Evolutionary conservation across 2,113 vertebrate genomes (phyloP), one percentile per base, ranked within the genome.

Genomic region (Melanerpes aurifrons): DNA sequence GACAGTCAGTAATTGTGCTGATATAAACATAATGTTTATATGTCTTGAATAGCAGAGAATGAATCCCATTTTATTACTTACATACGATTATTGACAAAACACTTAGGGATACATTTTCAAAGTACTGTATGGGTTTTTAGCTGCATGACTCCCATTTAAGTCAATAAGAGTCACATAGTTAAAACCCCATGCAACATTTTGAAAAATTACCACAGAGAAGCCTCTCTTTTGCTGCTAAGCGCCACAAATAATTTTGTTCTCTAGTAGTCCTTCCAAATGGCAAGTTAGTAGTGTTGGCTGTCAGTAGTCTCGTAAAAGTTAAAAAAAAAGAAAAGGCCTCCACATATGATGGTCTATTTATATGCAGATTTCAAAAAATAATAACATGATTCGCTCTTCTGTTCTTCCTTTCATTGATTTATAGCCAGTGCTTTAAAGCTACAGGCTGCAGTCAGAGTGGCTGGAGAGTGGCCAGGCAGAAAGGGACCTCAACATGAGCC

Each of bases 1-100:
- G 95, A 96, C 92, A 90, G 90, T 92, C 95, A 67, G 86, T 97
- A 97, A 96, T 90, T 95, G 86, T 94, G 70, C 94, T 95, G 81
- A 87, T 96, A 97, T 85, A 96, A 97, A 96, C 92, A 95, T 86
- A 89, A 95, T 97, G 93, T 98, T 97, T 97, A 86, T 96, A 89
- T 92, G 68, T 92, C 78, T 96, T 90, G 76, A 95, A 59, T 63
- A 95, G 95, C 95, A 97, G 95, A 94, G 87, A 97, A 94, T 91
- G 53, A 91, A 69, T 95, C 79, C 58, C 75, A 83, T 96, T 96
- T 97, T 96, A 97, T 95, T 96, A 91, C 94, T 97, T 91, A 96
- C 35, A 92, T 94, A 77, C 7, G 24, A 77, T 85, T 96, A 97
- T 90, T 97, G 95, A 93, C 86, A 96, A 96, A 97, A 96, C 92